These are phyloP conservation scores for Cossypha polioptera DNA, from an alignment of 2,797 vertebrate genomes.

Conservation along the genomic window DNA sequence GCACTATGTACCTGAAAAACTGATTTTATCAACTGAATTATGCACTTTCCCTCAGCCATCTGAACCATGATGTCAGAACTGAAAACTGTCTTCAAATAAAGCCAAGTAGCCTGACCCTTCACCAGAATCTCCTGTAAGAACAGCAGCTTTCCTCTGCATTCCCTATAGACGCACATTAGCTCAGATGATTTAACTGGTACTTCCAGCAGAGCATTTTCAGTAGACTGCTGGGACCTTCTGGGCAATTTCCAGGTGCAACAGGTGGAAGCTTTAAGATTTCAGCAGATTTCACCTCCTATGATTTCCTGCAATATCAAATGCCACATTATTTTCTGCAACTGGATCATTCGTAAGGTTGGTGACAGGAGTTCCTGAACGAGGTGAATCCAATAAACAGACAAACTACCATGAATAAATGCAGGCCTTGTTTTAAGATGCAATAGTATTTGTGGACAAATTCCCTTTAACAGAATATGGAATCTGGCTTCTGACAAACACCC, in stretches of 20 bases:
- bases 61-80: constrained; percentile 90
- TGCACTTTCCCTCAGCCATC: constrained; percentile 88
- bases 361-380: not conserved
- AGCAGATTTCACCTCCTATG: not conserved
- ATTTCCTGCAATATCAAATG: not conserved
- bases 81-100: constrained; percentile 90
- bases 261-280: not conserved
- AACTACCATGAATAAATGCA: not conserved
- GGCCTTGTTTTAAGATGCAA: too few relatives aligned
- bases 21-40: constrained; percentile 82
- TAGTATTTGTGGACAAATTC: not conserved
- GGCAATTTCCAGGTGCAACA: not conserved
- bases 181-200: not conserved
- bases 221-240: not conserved
- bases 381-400: not conserved
- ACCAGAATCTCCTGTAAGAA: constrained; percentile 88
- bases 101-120: constrained; percentile 88
- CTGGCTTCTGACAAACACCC: not conserved
- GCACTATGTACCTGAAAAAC: constrained; percentile 75
- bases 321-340: not conserved
- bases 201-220: not conserved
- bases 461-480: not conserved
- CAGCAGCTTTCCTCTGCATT: constrained; percentile 86
- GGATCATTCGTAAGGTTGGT: not conserved
- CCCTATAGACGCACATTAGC: constrained; percentile 61